Base-by-base conservation (phyloP, 2,113 vertebrate species). In the Baryphthengus martii region DNA sequence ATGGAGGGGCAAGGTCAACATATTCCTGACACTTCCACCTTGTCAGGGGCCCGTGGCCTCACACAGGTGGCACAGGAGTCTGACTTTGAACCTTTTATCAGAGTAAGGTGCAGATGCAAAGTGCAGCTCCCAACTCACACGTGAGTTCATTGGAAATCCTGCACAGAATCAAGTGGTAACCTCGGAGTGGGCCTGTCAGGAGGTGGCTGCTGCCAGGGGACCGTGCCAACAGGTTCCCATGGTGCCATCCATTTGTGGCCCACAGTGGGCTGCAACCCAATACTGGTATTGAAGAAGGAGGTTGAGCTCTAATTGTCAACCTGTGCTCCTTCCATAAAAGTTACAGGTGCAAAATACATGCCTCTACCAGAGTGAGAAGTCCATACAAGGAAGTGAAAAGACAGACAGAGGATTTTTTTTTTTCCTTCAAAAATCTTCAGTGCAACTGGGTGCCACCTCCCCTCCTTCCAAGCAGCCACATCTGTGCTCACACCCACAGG, bases 91-190 rank as follows among this genome's bases (percentile, higher is more conserved):
- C n/a, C n/a, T n/a, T n/a, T n/a, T n/a, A n/a, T n/a, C n/a, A n/a
- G n/a, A n/a, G n/a, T n/a, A n/a, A n/a, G n/a, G n/a, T n/a, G n/a
- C n/a, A n/a, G n/a, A n/a, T n/a, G n/a, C n/a, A 88, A 93, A 86
- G 59, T 31, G 40, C 45, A 90, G 72, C 67, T 85, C 75, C 53
- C 59, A 66, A 8, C 28, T 25, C 37, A 26, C 39, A 26, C 2
- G 1, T 8, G 31, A 85, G 16, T 18, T 62, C 39, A 52, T 8
- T 17, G 4, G 45, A 61, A 94, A 17, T 31, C 19, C 37, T 0
- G 0, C 12, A 50, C 39, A 52, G 24, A 72, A 21, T 39, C 0
- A 6, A 68, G 52, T 1, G 0, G 18, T 33, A 35, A 37, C 2
- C 9, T 8, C 2, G 3, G 16, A 33, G 52, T 19, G 11, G 68